A percentile compares a stretch with the other conserved stretches of the same genome.
These are phyloP conservation scores for Rhopilema esculentum DNA, from an alignment of 30 jellyfish, hydroid and myxozoan species.

Conservation along the genomic window DNA sequence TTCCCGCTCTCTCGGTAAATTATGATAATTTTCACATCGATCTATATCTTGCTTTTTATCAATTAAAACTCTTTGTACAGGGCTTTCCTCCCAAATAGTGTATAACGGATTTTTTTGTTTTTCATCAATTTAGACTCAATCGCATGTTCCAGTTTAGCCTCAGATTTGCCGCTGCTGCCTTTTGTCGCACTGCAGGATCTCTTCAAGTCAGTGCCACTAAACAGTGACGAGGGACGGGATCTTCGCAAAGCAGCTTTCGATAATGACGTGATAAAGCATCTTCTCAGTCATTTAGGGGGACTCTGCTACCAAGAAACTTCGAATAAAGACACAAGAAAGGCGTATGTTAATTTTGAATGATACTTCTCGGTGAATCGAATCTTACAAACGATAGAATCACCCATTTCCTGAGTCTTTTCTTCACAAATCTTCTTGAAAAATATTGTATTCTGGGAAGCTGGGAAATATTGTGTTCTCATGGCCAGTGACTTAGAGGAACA, in stretches of 20 bases:
- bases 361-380: too few species aligned
- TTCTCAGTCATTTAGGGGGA: slow-evolving; percentile 60
- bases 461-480: too few species aligned
- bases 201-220: slow-evolving; percentile 50
- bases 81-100: not conserved
- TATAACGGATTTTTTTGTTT: not conserved
- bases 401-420: not conserved
- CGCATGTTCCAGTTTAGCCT: slow-evolving; percentile 44
- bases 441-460: too few species aligned
- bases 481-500: too few species aligned
- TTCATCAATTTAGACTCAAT: slow-evolving; percentile 52
- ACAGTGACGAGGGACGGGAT: slow-evolving; percentile 47
- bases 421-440: too few species aligned
- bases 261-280: slow-evolving; percentile 53
- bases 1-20: too few species aligned
- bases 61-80: too few species aligned
- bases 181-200: slow-evolving; percentile 67
- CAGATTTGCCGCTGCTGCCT: slow-evolving; percentile 84
- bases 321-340: slow-evolving; percentile 50
- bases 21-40: too few species aligned
- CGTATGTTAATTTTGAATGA: slow-evolving; percentile 19
- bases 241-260: slow-evolving; percentile 82
- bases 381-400: too few species aligned
- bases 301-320: slow-evolving; percentile 63
- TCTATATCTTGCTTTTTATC: too few species aligned